Base-by-base conservation (phyloP, 2,113 vertebrate genomes). In the Cyprinodon brontotheroides region DNA sequence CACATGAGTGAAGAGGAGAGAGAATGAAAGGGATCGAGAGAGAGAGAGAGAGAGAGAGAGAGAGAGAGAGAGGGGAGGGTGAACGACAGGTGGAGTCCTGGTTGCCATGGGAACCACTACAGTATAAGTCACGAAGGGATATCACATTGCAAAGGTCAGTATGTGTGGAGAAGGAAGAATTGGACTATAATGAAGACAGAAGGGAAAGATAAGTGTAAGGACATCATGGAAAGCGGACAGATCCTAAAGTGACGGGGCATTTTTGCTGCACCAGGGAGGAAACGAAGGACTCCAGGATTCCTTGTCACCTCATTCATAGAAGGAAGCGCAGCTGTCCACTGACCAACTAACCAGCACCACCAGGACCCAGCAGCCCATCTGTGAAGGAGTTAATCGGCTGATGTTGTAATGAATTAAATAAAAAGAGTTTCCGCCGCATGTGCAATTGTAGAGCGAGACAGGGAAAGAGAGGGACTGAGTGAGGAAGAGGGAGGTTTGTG, bases 1-100 rank as follows among this genome's bases (percentile, higher is more conserved):
- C 64, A 65, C 64, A 13, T 12, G 64, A 36, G 9, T 17, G 41
- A 12, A 11, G 64, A 47, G n/a, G 22, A 57, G 10, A 12, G 1
- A 43, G 14, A 59, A 57, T 11, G 37, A 57, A 71, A 77, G 36
- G 61, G 36, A 62, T 62, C 29, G 17, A 62, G 36, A 13, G 15
- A 92, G 91, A 90, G 87, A 88, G 29, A 82, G 80, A 65, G 79
- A 84, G 40, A 66, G 17, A 64, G 70, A 81, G 48, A 14, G 61
- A n/a, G 61, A 22, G 70, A 6, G 62, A 4, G 65, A 60, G 39
- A 64, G 61, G 47, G 80, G 75, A 50, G 82, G 73, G 89, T 91
- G 86, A 86, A 88, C 93, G 93, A 94, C 96, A 96, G 95, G 96
- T 96, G 95, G 96, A 97, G 96, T 97, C 95, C 89, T 57, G 87